phyloP scores from a whole-genome alignment of 2,888 invertebrate species.

The Phlogophora meticulosa region DNA sequence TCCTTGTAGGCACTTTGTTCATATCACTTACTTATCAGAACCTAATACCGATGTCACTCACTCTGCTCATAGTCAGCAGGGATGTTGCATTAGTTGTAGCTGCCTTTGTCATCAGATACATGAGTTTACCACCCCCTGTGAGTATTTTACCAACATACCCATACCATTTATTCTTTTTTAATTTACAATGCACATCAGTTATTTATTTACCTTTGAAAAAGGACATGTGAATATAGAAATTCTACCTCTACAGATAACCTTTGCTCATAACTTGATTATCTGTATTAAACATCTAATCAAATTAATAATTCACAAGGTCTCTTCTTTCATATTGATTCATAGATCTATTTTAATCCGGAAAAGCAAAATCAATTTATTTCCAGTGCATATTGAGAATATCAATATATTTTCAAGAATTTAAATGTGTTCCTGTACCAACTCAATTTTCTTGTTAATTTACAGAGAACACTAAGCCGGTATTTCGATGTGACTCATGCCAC shows the following conservation, averaged over 20 bases:
- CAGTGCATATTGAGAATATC: not conserved
- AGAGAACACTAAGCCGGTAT: constrained; percentile 96
- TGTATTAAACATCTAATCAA: constrained; percentile 14
- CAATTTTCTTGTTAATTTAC: constrained; percentile 72
- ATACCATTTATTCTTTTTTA: too few species aligned
- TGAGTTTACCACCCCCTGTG: constrained; percentile 97
- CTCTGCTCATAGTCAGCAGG: constrained; percentile 95
- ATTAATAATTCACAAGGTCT: constrained; percentile 20
- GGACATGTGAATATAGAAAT: constrained; percentile 5
- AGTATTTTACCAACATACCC: constrained; percentile 77
- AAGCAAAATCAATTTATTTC: not conserved
- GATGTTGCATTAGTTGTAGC: constrained; percentile 96
- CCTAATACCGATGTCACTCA: constrained; percentile 95
- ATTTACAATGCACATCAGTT: too few species aligned
- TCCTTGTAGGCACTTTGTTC: constrained; percentile 97
- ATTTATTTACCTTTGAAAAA: not conserved
- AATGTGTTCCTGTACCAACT: too few species aligned
- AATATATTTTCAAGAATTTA: not conserved
- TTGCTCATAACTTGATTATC: constrained; percentile 19
- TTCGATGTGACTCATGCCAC: constrained; percentile 98
- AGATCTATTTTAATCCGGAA: constrained; percentile 12
- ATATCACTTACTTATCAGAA: constrained; percentile 96
- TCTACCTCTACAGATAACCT: constrained; percentile 10
- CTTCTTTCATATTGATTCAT: not conserved
- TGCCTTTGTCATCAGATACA: constrained; percentile 97